Evolutionary conservation across 2,113 vertebrate genomes (phyloP).

Genomic region (Phoxinus phoxinus): DNA sequence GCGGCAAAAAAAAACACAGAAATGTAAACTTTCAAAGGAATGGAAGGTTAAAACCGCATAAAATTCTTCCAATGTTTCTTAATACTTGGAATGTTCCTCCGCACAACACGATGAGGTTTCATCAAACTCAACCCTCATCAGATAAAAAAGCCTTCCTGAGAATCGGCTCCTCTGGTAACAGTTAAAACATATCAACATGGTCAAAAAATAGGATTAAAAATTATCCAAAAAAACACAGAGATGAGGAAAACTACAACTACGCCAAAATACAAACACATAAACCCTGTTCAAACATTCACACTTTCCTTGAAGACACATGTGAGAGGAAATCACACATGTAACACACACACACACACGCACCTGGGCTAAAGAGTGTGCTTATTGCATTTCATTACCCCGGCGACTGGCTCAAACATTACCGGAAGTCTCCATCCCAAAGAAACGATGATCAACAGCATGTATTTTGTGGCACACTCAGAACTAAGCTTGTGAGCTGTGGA

Average conservation of each 20-base stretch:
- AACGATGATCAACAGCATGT: neutral
- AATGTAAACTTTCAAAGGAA: slow-evolving; percentile 37
- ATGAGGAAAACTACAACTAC: slow-evolving; percentile 5
- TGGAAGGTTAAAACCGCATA: slow-evolving; percentile 16
- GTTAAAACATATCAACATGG: neutral
- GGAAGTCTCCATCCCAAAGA: slow-evolving; percentile 6
- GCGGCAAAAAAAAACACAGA: neutral
- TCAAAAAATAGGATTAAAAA: neutral
- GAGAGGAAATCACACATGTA: slow-evolving; percentile 25
- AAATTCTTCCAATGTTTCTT: neutral
- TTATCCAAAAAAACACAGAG: neutral
- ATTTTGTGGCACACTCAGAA: neutral
- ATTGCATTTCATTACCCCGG: slow-evolving; percentile 34
- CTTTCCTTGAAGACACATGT: neutral
- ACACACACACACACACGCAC: slow-evolving; percentile 19
- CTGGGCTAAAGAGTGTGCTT: slow-evolving; percentile 41
- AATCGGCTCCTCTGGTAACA: neutral
- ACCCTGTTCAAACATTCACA: slow-evolving; percentile 38
- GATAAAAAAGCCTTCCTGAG: neutral
- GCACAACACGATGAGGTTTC: neutral
- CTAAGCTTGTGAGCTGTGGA: neutral
- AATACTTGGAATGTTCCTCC: neutral
- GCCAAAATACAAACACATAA: slow-evolving; percentile 19
- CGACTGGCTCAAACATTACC: slow-evolving; percentile 37
- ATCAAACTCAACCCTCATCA: slow-evolving; percentile 1